Conservation (phyloP, 2,888 invertebrate species). For the Neocrepidodera transversa region DNA sequence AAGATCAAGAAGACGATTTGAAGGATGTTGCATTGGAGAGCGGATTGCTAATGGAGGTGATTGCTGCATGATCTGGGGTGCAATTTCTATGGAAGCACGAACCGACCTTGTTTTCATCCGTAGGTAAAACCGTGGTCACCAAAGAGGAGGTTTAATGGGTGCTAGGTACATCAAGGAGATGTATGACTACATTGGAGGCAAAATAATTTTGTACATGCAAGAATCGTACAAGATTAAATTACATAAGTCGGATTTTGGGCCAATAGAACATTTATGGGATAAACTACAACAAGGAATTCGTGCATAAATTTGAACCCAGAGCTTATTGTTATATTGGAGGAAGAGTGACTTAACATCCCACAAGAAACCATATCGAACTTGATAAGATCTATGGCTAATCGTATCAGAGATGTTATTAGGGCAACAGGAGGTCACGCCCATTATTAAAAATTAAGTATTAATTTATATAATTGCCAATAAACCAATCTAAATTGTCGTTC, state of each 20-base stretch:
- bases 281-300: not conserved
- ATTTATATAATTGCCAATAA: no score
- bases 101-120: constrained; percentile 23
- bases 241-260: not conserved
- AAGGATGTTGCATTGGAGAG: constrained; percentile 5
- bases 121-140: constrained; percentile 18
- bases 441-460: no score
- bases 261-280: not conserved
- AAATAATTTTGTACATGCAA: constrained; percentile 27
- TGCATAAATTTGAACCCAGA: not conserved
- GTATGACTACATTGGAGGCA: constrained; percentile 26
- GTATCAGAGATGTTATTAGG: not conserved
- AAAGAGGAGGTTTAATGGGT: constrained; percentile 13
- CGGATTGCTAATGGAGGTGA: constrained; percentile 11
- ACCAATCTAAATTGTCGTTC: no score
- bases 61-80: constrained; percentile 17
- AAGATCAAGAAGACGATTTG: constrained; percentile 19
- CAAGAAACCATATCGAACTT: not conserved
- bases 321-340: not conserved
- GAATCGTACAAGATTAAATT: constrained; percentile 34
- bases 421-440: not conserved
- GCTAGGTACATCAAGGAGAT: constrained; percentile 30
- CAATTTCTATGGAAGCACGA: constrained; percentile 21
- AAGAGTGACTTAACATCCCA: not conserved
- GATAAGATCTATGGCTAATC: not conserved